These are phyloP conservation scores for Cardinalis cardinalis DNA, from an alignment of 2,113 vertebrate species.

Conservation along the genomic window DNA sequence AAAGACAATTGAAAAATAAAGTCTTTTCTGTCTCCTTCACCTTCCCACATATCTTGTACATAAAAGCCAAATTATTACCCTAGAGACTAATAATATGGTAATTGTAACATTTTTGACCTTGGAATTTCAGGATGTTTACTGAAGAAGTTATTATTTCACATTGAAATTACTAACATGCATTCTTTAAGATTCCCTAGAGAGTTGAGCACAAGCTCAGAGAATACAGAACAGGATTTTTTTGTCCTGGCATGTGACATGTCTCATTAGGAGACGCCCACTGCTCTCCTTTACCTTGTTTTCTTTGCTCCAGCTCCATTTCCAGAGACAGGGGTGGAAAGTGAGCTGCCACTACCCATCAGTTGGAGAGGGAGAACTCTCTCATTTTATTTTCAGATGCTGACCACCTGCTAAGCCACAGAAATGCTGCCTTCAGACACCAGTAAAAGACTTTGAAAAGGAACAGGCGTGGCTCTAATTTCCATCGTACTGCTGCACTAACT, in stretches of 20 bases:
- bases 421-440: slow-evolving; percentile 15
- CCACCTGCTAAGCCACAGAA: slow-evolving; percentile 28
- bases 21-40: not conserved
- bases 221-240: slow-evolving; percentile 7
- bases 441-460: not conserved
- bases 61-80: slow-evolving; percentile 34
- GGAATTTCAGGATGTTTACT: slow-evolving; percentile 41
- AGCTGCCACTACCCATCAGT: slow-evolving; percentile 24
- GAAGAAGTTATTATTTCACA: slow-evolving; percentile 55
- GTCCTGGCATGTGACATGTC: not conserved
- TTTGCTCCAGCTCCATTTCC: not conserved
- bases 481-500: fast-evolving
- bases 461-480: not conserved
- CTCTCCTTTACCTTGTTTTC: slow-evolving; percentile 10
- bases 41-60: not conserved
- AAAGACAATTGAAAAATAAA: not conserved
- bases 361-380: not conserved
- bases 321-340: slow-evolving; percentile 26
- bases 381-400: slow-evolving; percentile 39
- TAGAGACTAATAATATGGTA: slow-evolving; percentile 38
- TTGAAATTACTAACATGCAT: slow-evolving; percentile 30
- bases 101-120: not conserved
- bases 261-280: not conserved
- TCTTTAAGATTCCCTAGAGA: slow-evolving; percentile 14
- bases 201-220: not conserved